phyloP scores from a whole-genome alignment of 2,797 vertebrate species.

The Intellagama lesueurii region DNA sequence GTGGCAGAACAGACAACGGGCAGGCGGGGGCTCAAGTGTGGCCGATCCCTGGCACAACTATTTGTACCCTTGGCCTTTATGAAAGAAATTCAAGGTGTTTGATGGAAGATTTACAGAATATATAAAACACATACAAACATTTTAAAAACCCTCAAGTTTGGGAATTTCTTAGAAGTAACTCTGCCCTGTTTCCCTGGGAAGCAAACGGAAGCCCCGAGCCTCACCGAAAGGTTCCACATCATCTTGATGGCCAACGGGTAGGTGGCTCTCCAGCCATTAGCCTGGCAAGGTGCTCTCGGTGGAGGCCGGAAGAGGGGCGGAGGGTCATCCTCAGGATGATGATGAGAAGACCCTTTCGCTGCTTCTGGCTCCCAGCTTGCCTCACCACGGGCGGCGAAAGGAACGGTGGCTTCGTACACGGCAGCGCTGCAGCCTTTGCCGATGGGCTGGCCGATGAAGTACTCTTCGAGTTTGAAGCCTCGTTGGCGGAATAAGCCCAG shows the following conservation, averaged over 20 bases:
- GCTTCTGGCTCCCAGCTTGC: accelerated
- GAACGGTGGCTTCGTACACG: slow-evolving; percentile 87
- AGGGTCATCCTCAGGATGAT: accelerated
- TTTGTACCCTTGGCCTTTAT: no score
- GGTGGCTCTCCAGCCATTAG: accelerated
- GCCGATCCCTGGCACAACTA: no score
- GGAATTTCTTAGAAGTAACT: not conserved
- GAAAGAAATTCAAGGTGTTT: no score
- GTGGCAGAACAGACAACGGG: no score
- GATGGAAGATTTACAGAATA: not conserved
- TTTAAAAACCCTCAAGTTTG: not conserved
- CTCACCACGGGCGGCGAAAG: accelerated
- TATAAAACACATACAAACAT: not conserved
- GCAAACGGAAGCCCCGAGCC: not conserved
- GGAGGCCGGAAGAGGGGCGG: accelerated
- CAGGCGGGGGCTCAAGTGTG: no score
- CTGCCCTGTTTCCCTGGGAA: not conserved
- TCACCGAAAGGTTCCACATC: slow-evolving; percentile 96
- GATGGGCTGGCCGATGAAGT: slow-evolving; percentile 87
- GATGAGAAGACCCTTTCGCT: accelerated
- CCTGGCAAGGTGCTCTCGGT: not conserved
- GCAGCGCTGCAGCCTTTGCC: slow-evolving; percentile 92
- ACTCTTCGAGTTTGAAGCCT: slow-evolving; percentile 91
- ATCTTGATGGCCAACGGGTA: slow-evolving; percentile 94
- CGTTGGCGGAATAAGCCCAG: slow-evolving; percentile 74